These are phyloP conservation scores for Sebastes elongatus DNA, from an alignment of 2,797 vertebrate species.

Conservation along the genomic window DNA sequence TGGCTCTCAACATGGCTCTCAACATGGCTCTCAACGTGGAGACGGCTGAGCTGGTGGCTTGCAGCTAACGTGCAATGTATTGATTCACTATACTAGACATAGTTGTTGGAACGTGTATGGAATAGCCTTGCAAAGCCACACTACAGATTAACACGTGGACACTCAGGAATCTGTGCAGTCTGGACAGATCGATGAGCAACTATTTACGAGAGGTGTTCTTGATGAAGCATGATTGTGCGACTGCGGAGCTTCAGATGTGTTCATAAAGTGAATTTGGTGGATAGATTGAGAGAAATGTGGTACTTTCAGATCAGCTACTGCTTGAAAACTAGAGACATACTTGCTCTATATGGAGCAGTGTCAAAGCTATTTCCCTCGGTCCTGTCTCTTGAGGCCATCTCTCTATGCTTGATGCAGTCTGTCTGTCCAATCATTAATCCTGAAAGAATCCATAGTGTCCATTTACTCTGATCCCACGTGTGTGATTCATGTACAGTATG, in stretches of 20 bases:
- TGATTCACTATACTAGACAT: not conserved
- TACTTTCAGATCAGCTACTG: not conserved
- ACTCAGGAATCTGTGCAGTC: not conserved
- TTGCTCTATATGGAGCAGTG: not conserved
- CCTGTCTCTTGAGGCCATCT: conserved; percentile 8
- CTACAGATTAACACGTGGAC: not conserved
- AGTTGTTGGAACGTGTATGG: not conserved
- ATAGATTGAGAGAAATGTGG: not conserved
- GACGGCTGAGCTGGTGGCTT: no score
- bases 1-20: no score
- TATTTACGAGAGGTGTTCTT: not conserved
- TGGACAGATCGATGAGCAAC: not conserved
- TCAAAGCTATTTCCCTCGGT: not conserved
- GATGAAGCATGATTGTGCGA: not conserved
- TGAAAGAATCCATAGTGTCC: conserved; percentile 21
- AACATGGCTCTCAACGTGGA: no score
- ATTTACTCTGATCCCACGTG: conserved; percentile 25
- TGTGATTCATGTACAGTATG: conserved; percentile 8
- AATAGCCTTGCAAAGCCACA: not conserved
- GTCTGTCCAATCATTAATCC: not conserved
- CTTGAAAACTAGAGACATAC: no score
- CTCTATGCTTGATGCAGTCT: not conserved
- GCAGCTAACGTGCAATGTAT: no score
- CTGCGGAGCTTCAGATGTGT: not conserved
- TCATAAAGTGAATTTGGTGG: not conserved